phyloP scores from a whole-genome alignment of 1,140 invertebrate species.

The Philotrypesis tridentata region DNA sequence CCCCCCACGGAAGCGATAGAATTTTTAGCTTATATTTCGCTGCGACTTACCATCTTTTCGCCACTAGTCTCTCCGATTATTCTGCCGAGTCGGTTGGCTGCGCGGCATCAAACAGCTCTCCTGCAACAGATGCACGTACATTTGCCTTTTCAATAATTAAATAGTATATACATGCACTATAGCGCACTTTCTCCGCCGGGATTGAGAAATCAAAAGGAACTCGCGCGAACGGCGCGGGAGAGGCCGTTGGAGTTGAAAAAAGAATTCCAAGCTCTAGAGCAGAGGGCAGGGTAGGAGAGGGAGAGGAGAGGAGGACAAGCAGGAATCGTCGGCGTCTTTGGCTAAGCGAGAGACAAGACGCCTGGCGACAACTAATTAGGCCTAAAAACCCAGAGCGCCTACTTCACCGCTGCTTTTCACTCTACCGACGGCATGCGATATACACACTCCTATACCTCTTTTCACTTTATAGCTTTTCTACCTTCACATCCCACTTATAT shows the following conservation, averaged over 20 bases:
- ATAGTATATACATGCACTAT: no score
- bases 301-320: conserved; percentile 42
- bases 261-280: background rate
- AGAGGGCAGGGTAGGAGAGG: conserved; percentile 47
- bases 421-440: background rate
- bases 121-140: background rate
- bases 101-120: background rate
- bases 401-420: conserved; percentile 55
- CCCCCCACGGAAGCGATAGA: conserved; percentile 10
- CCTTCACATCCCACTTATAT: no score
- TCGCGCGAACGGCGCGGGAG: background rate
- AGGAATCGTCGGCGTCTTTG: conserved; percentile 58
- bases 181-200: no score
- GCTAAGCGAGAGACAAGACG: conserved; percentile 61
- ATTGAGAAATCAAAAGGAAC: conserved; percentile 22
- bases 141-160: no score
- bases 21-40: background rate
- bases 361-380: conserved; percentile 73
- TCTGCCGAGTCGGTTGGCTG: background rate
- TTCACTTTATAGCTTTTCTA: no score
- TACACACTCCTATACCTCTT: no score
- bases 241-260: no score
- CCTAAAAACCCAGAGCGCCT: conserved; percentile 68
- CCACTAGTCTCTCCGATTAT: no score
- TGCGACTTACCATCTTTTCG: conserved; percentile 1